These are phyloP conservation scores for Crematogaster levior DNA, from an alignment of 2,888 invertebrate species.

Conservation along the genomic window DNA sequence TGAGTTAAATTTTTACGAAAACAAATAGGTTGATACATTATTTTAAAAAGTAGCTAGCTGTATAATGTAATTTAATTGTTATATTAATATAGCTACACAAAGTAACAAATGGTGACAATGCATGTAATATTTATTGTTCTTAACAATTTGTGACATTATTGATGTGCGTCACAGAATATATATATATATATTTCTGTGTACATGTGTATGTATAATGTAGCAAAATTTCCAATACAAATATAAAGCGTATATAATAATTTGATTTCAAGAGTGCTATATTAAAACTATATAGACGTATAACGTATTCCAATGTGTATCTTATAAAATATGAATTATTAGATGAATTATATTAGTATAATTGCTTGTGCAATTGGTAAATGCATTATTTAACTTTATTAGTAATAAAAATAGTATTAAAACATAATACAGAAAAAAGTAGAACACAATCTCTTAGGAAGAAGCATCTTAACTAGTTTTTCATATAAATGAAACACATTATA, in stretches of 20 bases:
- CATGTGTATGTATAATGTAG: slow-evolving; percentile 73
- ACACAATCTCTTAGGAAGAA: background rate
- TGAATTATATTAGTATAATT: slow-evolving; percentile 29
- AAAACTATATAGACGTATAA: slow-evolving; percentile 30
- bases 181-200: slow-evolving; percentile 48
- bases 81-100: background rate
- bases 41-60: background rate
- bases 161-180: slow-evolving; percentile 51
- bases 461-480: background rate
- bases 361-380: slow-evolving; percentile 29
- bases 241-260: slow-evolving; percentile 68
- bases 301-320: slow-evolving; percentile 32
- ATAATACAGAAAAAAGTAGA: slow-evolving; percentile 1
- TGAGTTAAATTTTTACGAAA: background rate
- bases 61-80: background rate
- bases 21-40: background rate
- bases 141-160: slow-evolving; percentile 68
- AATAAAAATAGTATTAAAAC: slow-evolving; percentile 30
- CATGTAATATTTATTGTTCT: slow-evolving; percentile 68
- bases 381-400: slow-evolving; percentile 13
- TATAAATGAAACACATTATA: slow-evolving; percentile 15
- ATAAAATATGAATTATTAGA: slow-evolving; percentile 51
- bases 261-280: slow-evolving; percentile 27
- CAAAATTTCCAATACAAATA: slow-evolving; percentile 79
- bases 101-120: slow-evolving; percentile 48